phyloP scores from a whole-genome alignment of 2,113 vertebrate species.

The Malurus melanocephalus region DNA sequence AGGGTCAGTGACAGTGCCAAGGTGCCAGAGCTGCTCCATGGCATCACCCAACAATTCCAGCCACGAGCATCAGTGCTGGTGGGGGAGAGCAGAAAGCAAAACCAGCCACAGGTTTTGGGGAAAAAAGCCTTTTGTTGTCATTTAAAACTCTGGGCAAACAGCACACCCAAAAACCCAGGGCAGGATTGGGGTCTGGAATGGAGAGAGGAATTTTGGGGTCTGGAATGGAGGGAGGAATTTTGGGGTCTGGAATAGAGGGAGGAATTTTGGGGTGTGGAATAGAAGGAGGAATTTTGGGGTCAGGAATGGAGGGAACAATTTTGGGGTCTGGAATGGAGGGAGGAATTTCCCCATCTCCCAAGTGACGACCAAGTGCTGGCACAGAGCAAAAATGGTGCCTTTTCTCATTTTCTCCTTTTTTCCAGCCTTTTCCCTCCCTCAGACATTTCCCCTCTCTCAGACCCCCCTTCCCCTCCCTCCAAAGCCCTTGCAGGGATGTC shows the following conservation, averaged over 20 bases:
- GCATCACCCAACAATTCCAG: background rate
- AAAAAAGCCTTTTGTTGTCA: background rate
- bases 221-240: background rate
- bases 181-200: background rate
- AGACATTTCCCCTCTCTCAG: background rate
- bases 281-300: background rate
- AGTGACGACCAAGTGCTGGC: background rate
- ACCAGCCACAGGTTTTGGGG: background rate
- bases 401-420: background rate
- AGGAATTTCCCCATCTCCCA: background rate
- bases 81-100: background rate
- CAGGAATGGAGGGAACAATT: background rate
- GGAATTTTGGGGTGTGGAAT: background rate
- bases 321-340: background rate
- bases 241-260: background rate
- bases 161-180: background rate
- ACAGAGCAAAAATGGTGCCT: background rate
- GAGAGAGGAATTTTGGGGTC: background rate
- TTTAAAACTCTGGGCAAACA: background rate
- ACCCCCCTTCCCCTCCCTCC: background rate
- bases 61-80: background rate
- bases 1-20: background rate
- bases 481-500: background rate
- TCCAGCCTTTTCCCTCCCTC: background rate
- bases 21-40: background rate